Conservation (phyloP, 2,797 vertebrate genomes). For the Falco berigora region DNA sequence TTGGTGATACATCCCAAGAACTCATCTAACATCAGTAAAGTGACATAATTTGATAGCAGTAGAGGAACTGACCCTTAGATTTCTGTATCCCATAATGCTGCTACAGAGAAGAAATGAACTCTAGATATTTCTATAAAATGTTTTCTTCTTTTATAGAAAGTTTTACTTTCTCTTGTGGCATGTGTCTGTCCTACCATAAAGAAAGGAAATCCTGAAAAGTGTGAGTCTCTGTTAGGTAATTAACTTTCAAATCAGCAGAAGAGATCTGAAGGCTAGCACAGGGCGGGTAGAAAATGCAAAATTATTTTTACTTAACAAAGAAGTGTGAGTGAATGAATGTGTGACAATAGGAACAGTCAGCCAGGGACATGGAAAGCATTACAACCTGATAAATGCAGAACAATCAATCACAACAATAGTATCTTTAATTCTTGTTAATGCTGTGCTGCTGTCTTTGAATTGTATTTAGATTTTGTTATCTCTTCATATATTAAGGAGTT, state of each 20-base stretch:
- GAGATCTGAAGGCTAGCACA: conserved; percentile 46
- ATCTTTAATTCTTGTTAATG: conserved; percentile 41
- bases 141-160: background rate
- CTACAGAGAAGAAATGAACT: background rate
- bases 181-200: background rate
- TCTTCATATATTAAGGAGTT: background rate
- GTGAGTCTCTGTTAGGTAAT: conserved; percentile 51
- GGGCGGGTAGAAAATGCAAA: conserved; percentile 30
- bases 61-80: background rate
- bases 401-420: conserved; percentile 25
- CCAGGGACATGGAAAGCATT: conserved; percentile 20
- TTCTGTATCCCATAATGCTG: background rate
- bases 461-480: conserved; percentile 47
- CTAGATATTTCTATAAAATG: background rate
- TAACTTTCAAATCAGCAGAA: conserved; percentile 55
- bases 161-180: background rate
- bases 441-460: background rate
- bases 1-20: background rate
- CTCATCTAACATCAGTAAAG: background rate
- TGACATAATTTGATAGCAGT: background rate
- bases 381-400: conserved; percentile 41
- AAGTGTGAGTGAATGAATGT: conserved; percentile 8
- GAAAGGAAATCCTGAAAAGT: conserved; percentile 22
- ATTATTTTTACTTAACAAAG: conserved; percentile 60
- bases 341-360: conserved; percentile 17